Base-by-base conservation (phyloP, 2,113 vertebrate species). In the Ictalurus punctatus region DNA sequence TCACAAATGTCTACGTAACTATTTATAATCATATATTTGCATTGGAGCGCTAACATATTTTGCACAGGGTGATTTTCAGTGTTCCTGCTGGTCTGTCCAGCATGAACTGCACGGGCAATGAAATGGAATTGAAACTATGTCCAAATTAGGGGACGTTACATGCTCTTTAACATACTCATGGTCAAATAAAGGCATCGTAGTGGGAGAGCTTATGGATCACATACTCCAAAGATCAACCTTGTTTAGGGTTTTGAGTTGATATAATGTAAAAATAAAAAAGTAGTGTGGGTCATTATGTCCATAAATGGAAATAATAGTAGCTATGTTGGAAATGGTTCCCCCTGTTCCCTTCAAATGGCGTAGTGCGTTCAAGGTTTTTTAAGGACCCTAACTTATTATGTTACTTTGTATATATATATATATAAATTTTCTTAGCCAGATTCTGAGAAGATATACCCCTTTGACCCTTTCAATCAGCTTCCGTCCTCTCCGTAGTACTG, bases 21-120 rank as follows among this genome's bases (percentile, higher is more conserved):
- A 76, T 86, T 89, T 86, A 84, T 84, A 84, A 67, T 78, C 37
- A 44, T 21, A 12, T 81, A 90, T 83, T 83, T 40, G 81, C 81
- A 65, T 61, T 84, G 59, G 37, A 27, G 27, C 3, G 5, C 59
- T 65, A 19, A 84, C 12, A 44, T 63, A 44, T 65, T 84, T 65
- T 84, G 25, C 6, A 48, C 83, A 25, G 54, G 6, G 16, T 61
- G 34, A 58, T 25, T 71, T 54, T 86, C 34, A 86, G 52, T 59
- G 25, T 23, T 71, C 48, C 30, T 58, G 81, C 81, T 59, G 34
- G 17, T 58, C 84, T 74, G 48, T 37, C 23, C 27, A 81, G 37
- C 19, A 44, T 27, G 59, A 65, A 79, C 16, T 54, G 74, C 4
- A 80, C 16, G 16, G 25, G 59, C 58, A 87, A 65, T 80, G 73